Base-by-base conservation (phyloP, 2,888 invertebrate genomes). In the Heteromurus nitidus region DNA sequence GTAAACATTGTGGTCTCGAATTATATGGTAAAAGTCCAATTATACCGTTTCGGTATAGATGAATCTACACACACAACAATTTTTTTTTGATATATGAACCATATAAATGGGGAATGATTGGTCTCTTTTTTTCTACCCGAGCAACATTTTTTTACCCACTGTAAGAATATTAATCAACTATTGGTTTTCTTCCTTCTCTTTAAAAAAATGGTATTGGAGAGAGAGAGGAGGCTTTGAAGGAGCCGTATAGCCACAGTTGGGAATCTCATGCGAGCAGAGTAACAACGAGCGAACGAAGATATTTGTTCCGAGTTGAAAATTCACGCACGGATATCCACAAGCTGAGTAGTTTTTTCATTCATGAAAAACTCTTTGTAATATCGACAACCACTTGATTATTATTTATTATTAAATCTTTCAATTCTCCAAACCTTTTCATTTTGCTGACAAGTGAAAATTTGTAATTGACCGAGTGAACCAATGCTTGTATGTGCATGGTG, bases 321-420 rank as follows among this genome's bases (percentile, higher is more conserved):
- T n/a, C n/a, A n/a, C n/a, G n/a, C n/a, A n/a, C n/a, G n/a, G n/a
- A n/a, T n/a, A n/a, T n/a, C n/a, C n/a, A n/a, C n/a, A n/a, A n/a
- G n/a, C n/a, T n/a, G n/a, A n/a, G n/a, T n/a, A n/a, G 20, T 55
- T 20, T 3, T 3, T 24, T 55, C 20, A 55, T 55, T 55, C 22
- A n/a, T n/a, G n/a, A 22, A 24, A 24, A 20, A 22, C 55, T 24
- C n/a, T 47, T n/a, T 36, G 50, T 24, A 55, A 55, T 24, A 55
- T 3, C n/a, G 7, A 2, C 55, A 55, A 22, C 20, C 58, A 55
- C 20, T 42, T 70, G 70, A 70, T 70, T 70, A 70, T 70, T 70
- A 70, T 70, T 70, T 70, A 70, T 70, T 70, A 42, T 58, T 42
- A 70, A 70, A 70, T 58, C 55, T 58, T 70, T 70, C 70, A 70